Evolutionary conservation across 2,113 vertebrate genomes (phyloP).

Genomic region (Carassius carassius): DNA sequence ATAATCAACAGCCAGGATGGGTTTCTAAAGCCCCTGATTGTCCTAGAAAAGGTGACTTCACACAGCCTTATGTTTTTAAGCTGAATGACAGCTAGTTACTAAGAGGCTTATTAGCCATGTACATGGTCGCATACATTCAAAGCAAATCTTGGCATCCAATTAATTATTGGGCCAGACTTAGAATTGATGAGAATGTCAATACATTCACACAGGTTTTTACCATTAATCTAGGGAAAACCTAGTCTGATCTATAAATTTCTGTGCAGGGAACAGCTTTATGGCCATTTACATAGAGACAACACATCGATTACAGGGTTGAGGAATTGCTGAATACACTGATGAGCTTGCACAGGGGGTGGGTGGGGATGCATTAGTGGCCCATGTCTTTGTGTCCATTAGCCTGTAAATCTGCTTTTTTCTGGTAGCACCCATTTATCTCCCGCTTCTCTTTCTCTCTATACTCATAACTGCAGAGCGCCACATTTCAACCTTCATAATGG

Average conservation of each 20-base stretch:
- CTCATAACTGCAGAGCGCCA: conserved; percentile 27
- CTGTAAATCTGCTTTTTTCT: conserved; percentile 72
- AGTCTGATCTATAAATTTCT: conserved; percentile 64
- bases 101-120: conserved; percentile 70
- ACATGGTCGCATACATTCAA: conserved; percentile 68
- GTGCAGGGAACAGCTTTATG: conserved; percentile 67
- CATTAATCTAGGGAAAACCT: conserved; percentile 69
- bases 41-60: conserved; percentile 31
- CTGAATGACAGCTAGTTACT: conserved; percentile 60
- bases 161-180: conserved; percentile 68
- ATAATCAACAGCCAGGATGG: background rate
- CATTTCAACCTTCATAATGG: conserved; percentile 62
- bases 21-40: conserved; percentile 23
- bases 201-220: conserved; percentile 70
- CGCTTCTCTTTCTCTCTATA: conserved; percentile 39
- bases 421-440: conserved; percentile 61
- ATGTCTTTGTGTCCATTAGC: conserved; percentile 59
- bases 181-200: conserved; percentile 76
- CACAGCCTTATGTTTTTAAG: conserved; percentile 11
- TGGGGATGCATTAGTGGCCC: conserved; percentile 58
- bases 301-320: conserved; percentile 70
- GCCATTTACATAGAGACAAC: conserved; percentile 73
- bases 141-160: conserved; percentile 68
- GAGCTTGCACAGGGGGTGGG: conserved; percentile 51
- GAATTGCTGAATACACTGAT: conserved; percentile 66